These are phyloP conservation scores for Patiria miniata DNA, from an alignment of 35 echinoderm and acorn worm species.

Conservation along the genomic window DNA sequence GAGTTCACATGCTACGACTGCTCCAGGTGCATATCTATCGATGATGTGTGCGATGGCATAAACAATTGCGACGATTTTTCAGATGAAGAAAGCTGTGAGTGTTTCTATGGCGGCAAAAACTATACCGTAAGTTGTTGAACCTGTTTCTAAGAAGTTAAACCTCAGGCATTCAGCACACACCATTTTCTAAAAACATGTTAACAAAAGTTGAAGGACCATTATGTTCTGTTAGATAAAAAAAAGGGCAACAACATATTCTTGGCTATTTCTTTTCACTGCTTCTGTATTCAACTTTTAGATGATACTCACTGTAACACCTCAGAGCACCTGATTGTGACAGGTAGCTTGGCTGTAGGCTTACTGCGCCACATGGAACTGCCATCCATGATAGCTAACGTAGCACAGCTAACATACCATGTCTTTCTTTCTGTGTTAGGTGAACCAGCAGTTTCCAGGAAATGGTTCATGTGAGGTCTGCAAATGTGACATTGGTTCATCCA, in stretches of 20 bases:
- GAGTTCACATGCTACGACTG: conserved; percentile 5
- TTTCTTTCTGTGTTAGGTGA: background rate
- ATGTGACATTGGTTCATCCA: background rate
- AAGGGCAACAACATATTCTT: background rate
- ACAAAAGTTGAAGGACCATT: background rate
- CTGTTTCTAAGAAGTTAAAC: background rate
- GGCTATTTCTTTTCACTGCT: background rate
- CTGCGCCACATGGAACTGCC: no score
- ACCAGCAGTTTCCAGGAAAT: background rate
- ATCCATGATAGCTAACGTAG: no score
- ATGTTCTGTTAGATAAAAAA: background rate
- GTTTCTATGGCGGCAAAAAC: background rate
- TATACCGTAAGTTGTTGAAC: background rate
- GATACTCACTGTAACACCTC: no score
- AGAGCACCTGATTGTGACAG: no score
- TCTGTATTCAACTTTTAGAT: no score
- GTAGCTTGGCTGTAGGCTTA: no score
- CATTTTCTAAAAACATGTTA: background rate
- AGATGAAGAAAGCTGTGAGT: conserved; percentile 31
- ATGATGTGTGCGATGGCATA: conserved; percentile 10
- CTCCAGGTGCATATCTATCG: background rate
- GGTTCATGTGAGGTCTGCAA: background rate
- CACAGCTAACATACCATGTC: background rate
- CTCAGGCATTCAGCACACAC: background rate
- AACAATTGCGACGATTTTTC: conserved; percentile 13